These are phyloP conservation scores for Actenoides lindsayi DNA, from an alignment of 2,113 vertebrate species.

Conservation along the genomic window DNA sequence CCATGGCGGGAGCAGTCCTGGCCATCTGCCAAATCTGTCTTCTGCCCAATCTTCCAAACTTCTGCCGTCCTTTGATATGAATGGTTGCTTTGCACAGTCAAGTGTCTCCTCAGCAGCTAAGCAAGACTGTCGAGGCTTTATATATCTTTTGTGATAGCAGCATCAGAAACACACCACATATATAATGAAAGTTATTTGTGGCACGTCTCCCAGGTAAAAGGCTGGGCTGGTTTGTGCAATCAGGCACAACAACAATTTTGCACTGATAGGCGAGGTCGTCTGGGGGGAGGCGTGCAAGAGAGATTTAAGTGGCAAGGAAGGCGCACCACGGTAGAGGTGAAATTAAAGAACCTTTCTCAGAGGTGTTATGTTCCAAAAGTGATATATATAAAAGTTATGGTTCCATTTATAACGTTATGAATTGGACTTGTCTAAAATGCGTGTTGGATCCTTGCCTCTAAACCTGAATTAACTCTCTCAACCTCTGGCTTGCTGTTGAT, in stretches of 20 bases:
- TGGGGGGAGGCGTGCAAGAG: background rate
- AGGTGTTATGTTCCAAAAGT: background rate
- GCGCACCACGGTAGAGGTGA: background rate
- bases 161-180: background rate
- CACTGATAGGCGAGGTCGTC: background rate
- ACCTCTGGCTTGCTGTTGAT: background rate
- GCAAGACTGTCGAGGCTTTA: background rate
- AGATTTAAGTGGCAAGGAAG: constrained; percentile 8
- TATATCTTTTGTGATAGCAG: background rate
- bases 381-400: background rate
- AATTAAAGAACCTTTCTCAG: constrained; percentile 38
- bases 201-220: constrained; percentile 36
- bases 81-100: background rate
- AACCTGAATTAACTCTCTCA: background rate
- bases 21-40: background rate
- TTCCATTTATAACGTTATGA: background rate
- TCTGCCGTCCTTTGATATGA: background rate
- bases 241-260: constrained; percentile 55
- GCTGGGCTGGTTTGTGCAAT: constrained; percentile 44
- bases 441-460: background rate
- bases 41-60: background rate
- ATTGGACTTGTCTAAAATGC: background rate
- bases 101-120: constrained; percentile 12
- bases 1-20: background rate
- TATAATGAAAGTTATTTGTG: constrained; percentile 57